phyloP scores from a whole-genome alignment of 1,140 invertebrate genomes.

The Eupristina koningsbergeri region DNA sequence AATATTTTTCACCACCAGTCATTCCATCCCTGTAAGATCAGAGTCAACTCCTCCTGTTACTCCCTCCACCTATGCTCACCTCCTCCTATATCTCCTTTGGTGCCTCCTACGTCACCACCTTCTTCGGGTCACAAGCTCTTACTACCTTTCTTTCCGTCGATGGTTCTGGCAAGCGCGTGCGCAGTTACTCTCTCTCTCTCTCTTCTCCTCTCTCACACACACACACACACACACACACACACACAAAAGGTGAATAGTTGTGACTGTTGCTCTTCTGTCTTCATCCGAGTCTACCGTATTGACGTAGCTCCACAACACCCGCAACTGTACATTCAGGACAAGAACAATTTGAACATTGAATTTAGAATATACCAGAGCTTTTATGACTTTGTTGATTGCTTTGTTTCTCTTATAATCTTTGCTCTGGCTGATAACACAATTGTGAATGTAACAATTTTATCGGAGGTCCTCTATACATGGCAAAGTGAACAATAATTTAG shows the following conservation, averaged over 20 bases:
- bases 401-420: too few relatives aligned
- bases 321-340: not conserved
- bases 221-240: too few relatives aligned
- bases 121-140: too few relatives aligned
- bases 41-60: slow-evolving; percentile 18
- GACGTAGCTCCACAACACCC: not conserved
- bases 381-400: too few relatives aligned
- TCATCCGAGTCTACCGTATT: slow-evolving; percentile 9
- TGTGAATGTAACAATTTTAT: too few relatives aligned
- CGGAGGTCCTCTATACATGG: too few relatives aligned
- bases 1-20: slow-evolving; percentile 65
- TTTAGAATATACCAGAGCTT: not conserved
- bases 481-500: too few relatives aligned
- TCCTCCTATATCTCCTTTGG: not conserved
- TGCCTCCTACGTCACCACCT: not conserved
- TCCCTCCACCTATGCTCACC: slow-evolving; percentile 36
- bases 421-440: too few relatives aligned
- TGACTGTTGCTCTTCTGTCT: not conserved
- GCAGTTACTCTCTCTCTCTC: too few relatives aligned
- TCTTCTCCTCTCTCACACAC: not conserved
- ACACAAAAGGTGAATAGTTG: not conserved
- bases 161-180: too few relatives aligned
- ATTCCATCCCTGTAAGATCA: slow-evolving; percentile 52
- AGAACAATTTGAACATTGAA: slow-evolving; percentile 8
- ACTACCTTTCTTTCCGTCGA: too few relatives aligned